Evolutionary conservation across 2,113 vertebrate genomes (phyloP), one percentile per base, ranked within the genome.

Genomic region (Neodontobutis hainanensis): DNA sequence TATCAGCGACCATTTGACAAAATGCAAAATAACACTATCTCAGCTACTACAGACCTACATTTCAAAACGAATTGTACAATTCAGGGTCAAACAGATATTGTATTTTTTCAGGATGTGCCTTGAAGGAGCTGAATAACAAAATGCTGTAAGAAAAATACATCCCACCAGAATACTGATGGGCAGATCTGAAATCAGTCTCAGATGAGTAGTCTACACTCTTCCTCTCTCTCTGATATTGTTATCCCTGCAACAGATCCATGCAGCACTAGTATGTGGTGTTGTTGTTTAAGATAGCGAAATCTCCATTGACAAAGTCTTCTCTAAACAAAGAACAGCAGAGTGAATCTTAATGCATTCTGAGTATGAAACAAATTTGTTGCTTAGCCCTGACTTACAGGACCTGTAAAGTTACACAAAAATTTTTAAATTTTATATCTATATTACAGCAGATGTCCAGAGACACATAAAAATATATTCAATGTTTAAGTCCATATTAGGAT

Each of bases 251-350:
- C 59, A 61, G 65, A 82, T 72, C 74, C 62, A 48, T 60, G 48
- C 68, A 67, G 59, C 73, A 49, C 47, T 19, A 49, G 8, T 8
- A 40, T 43, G n/a, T 58, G 56, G 36, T 14, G 7, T 12, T 36
- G 56, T 7, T 43, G n/a, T 58, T 42, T 43, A 58, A 27, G 36
- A 79, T 83, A 77, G 87, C 80, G 86, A 68, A 68, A 82, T 86
- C 78, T 87, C 80, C 85, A 76, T 82, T 83, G 78, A 76, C 87
- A 89, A 87, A 76, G 81, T 85, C 82, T 77, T 84, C 64, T 72
- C 83, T 84, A 89, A 86, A 82, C 86, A 89, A 87, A 90, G 92
- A 90, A 89, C 80, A 82, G 19, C 70, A 65, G 60, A 36, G 53
- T 79, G 85, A 89, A 78, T 86, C 68, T 65, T 88, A 87, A 90